Conservation (phyloP, 2,888 invertebrate genomes). For the Caenorhabditis auriculariae region DNA sequence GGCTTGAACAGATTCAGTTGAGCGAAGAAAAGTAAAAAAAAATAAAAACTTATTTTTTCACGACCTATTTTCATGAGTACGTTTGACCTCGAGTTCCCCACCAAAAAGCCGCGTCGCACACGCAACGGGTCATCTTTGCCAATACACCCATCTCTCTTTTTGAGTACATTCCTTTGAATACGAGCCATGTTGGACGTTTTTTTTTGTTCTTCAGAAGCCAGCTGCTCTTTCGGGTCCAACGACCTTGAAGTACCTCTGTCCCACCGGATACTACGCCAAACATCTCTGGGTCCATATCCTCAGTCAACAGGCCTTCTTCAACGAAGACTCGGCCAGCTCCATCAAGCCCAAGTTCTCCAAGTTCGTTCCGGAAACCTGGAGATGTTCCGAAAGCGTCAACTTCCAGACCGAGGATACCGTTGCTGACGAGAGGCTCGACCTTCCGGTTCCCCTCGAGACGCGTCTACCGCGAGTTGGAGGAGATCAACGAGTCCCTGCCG, state of each 20-base stretch:
- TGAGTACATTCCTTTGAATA: no score
- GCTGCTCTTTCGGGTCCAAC: conserved; percentile 53
- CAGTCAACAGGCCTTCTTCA: conserved; percentile 96
- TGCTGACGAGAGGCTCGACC: conserved; percentile 54
- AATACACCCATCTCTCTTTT: no score
- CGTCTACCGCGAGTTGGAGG: conserved; percentile 54
- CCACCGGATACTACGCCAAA: conserved; percentile 85
- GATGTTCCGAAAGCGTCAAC: background rate
- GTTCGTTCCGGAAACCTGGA: conserved; percentile 14
- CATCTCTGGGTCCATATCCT: conserved; percentile 97
- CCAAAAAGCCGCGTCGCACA: no score
- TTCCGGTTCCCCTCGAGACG: conserved; percentile 56
- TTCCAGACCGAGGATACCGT: conserved; percentile 51
- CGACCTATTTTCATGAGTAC: no score
- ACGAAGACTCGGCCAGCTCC: conserved; percentile 64
- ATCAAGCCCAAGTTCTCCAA: conserved; percentile 57
- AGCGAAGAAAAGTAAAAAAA: no score
- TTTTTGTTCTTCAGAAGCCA: no score
- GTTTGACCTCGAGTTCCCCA: no score
- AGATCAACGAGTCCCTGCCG: conserved; percentile 1
- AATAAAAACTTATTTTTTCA: no score
- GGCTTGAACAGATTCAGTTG: no score
- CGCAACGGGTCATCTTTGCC: no score
- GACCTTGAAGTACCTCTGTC: conserved; percentile 87
- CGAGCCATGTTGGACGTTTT: no score